These are phyloP conservation scores for Microctonus aethiopoides DNA, from an alignment of 2,888 invertebrate species.

Conservation along the genomic window DNA sequence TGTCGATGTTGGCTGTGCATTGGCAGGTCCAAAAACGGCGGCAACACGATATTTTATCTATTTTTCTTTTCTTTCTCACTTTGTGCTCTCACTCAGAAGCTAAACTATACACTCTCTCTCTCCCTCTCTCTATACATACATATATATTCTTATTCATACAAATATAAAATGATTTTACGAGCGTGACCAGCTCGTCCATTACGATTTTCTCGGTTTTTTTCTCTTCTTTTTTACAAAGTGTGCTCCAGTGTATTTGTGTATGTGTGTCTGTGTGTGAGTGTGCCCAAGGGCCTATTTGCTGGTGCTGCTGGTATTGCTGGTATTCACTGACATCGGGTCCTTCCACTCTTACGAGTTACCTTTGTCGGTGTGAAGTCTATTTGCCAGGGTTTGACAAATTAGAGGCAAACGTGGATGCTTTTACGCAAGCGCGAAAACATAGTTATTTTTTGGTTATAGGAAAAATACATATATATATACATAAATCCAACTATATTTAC, in stretches of 20 bases:
- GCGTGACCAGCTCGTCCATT: constrained; percentile 45
- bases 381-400: constrained; percentile 57
- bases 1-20: constrained; percentile 32
- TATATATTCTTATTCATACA: constrained; percentile 17
- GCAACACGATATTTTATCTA: constrained; percentile 11
- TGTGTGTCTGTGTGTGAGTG: neutral
- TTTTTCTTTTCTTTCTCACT: neutral
- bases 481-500: constrained; percentile 32
- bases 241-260: too few species aligned
- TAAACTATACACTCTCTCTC: too few species aligned
- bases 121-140: too few species aligned
- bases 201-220: constrained; percentile 40
- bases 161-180: constrained; percentile 30
- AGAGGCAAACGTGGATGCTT: constrained; percentile 41
- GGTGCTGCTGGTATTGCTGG: constrained; percentile 18
- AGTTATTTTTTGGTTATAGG: constrained; percentile 38
- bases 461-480: neutral
- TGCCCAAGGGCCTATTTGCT: constrained; percentile 5
- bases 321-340: constrained; percentile 15
- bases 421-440: constrained; percentile 36
- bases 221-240: constrained; percentile 25
- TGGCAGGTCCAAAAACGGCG: constrained; percentile 23
- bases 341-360: constrained; percentile 39
- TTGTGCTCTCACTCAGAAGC: constrained; percentile 3
- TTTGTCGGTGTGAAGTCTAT: constrained; percentile 50